A percentile compares a stretch with the other conserved stretches of the same genome.
phyloP scores from a whole-genome alignment of 1,140 invertebrate genomes.

The Mamestra configurata region DNA sequence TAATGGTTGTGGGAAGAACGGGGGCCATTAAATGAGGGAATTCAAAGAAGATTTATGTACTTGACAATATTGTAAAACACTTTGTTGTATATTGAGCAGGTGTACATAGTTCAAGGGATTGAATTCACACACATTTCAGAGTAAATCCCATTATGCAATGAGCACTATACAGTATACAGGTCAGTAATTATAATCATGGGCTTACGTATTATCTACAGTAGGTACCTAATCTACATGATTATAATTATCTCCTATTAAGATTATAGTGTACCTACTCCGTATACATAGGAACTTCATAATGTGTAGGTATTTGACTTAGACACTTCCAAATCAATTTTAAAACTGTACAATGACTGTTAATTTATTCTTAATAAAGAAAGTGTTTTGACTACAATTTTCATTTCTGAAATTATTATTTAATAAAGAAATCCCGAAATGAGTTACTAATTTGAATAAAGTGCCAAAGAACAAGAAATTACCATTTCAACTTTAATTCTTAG shows the following conservation, averaged over 20 bases:
- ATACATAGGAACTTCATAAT: too few relatives aligned
- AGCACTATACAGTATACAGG: background rate
- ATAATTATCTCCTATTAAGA: too few relatives aligned
- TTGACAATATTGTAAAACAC: background rate
- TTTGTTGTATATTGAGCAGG: background rate
- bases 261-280: too few relatives aligned
- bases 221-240: too few relatives aligned
- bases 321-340: too few relatives aligned
- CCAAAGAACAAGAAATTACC: conserved; percentile 57
- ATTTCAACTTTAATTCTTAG: conserved; percentile 60
- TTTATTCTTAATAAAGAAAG: background rate
- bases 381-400: background rate
- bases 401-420: conserved; percentile 19
- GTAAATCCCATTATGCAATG: background rate
- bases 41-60: conserved; percentile 26
- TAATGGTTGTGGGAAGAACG: background rate
- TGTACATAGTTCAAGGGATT: background rate
- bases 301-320: too few relatives aligned
- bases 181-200: background rate
- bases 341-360: too few relatives aligned
- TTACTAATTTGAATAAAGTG: conserved; percentile 52
- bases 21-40: conserved; percentile 25
- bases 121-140: too few relatives aligned
- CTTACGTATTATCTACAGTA: background rate
- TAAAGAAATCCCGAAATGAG: conserved; percentile 43